phyloP scores from a whole-genome alignment of 2,113 vertebrate species.

The Conger conger region DNA sequence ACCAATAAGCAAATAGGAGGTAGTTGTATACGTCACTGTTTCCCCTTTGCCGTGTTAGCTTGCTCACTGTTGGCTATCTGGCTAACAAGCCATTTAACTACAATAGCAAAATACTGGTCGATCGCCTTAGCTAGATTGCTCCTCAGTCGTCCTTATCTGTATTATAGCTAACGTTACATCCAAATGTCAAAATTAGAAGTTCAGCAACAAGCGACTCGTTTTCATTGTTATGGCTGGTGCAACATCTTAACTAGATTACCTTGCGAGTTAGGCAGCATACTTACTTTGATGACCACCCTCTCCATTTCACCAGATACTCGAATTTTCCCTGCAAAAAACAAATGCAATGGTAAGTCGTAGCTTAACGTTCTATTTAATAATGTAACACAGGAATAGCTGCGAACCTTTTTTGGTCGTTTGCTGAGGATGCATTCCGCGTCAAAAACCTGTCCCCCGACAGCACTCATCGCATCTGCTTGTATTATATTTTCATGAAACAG shows the following conservation, averaged over 20 bases:
- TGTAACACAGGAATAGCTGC: constrained; percentile 21
- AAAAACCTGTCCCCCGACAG: constrained; percentile 91
- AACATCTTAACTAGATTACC: background rate
- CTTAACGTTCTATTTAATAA: background rate
- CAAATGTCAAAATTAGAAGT: background rate
- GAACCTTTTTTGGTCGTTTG: constrained; percentile 87
- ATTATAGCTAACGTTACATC: too few species aligned
- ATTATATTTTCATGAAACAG: constrained; percentile 38
- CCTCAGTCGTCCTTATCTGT: too few species aligned
- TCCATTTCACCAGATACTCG: constrained; percentile 97
- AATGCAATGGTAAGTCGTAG: background rate
- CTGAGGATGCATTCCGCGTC: constrained; percentile 94
- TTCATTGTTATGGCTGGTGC: background rate
- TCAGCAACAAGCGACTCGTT: background rate
- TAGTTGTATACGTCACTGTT: too few species aligned
- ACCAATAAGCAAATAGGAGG: too few species aligned
- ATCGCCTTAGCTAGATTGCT: too few species aligned
- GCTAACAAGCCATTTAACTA: too few species aligned
- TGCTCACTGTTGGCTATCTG: too few species aligned
- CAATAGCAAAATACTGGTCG: too few species aligned
- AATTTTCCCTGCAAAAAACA: constrained; percentile 82
- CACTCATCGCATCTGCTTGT: constrained; percentile 94
- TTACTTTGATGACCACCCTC: constrained; percentile 98
- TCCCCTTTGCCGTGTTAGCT: too few species aligned
- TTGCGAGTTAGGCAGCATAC: constrained; percentile 50